Percentiles rank a stretch among this genome's conserved stretches.
These are phyloP conservation scores for Tenthredo distinguenda DNA, from an alignment of 2,888 invertebrate genomes.

Conservation along the genomic window DNA sequence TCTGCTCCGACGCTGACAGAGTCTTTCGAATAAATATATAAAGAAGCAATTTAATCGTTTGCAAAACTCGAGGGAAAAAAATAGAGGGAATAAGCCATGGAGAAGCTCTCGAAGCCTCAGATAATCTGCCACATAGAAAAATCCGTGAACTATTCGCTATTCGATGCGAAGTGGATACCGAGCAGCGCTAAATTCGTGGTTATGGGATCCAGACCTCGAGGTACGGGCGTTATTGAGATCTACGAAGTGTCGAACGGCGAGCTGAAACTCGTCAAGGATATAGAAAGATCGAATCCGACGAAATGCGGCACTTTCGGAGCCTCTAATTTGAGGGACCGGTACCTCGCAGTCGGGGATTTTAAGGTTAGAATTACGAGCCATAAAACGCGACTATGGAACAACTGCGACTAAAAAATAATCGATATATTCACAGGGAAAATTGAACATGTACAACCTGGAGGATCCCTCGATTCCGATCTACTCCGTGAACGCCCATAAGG, in stretches of 20 bases:
- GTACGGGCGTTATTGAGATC: conserved; percentile 91
- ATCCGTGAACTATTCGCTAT: conserved; percentile 90
- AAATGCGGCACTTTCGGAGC: conserved; percentile 98
- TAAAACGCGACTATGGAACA: neutral
- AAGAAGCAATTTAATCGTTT: too few species aligned
- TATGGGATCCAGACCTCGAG: conserved; percentile 91
- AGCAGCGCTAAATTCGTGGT: conserved; percentile 95
- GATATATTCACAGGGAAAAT: conserved; percentile 80
- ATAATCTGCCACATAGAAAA: conserved; percentile 93
- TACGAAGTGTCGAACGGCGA: conserved; percentile 89
- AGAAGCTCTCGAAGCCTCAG: conserved; percentile 89
- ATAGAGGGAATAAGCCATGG: conserved; percentile 70
- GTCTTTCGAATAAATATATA: neutral
- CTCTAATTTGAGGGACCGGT: conserved; percentile 88
- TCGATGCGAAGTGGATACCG: conserved; percentile 98
- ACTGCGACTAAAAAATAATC: neutral
- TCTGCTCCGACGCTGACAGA: neutral
- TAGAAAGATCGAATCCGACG: conserved; percentile 90
- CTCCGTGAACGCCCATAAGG: conserved; percentile 88
- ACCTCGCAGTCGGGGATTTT: conserved; percentile 95
- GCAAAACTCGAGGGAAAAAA: too few species aligned
- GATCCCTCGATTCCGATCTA: conserved; percentile 87
- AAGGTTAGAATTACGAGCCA: conserved; percentile 64
- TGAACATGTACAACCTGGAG: conserved; percentile 83
- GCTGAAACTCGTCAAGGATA: conserved; percentile 85